phyloP scores from a whole-genome alignment of 2,113 vertebrate species.

The Coreoperca whiteheadi region DNA sequence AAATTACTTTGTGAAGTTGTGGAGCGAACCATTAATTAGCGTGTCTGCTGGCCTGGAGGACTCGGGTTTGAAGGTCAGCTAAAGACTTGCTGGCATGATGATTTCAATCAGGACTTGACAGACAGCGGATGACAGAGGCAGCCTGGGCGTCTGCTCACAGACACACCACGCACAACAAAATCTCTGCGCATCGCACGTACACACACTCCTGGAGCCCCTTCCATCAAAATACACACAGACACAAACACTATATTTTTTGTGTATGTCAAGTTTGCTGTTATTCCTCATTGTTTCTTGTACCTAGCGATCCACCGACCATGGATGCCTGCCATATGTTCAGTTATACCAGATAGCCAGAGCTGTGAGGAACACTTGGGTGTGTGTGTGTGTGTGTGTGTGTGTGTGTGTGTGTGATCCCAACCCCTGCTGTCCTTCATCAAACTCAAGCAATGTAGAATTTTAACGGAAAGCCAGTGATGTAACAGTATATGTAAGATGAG shows the following conservation, averaged over 20 bases:
- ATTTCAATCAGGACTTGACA: constrained; percentile 55
- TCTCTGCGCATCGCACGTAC: not conserved
- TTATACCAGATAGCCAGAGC: not conserved
- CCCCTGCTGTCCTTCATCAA: constrained; percentile 44
- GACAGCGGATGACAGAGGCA: constrained; percentile 56
- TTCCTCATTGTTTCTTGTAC: not conserved
- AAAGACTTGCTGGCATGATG: constrained; percentile 58
- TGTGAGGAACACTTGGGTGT: not conserved
- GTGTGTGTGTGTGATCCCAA: not conserved
- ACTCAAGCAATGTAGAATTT: constrained; percentile 34
- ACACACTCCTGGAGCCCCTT: not conserved
- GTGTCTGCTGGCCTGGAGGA: constrained; percentile 56
- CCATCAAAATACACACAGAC: constrained; percentile 2
- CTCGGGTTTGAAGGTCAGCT: constrained; percentile 71
- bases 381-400: constrained; percentile 2
- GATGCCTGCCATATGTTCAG: not conserved
- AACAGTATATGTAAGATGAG: constrained; percentile 56
- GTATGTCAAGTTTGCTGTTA: constrained; percentile 17
- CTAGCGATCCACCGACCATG: constrained; percentile 6
- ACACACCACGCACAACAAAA: constrained; percentile 15
- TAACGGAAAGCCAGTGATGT: constrained; percentile 57
- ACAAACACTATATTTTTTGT: not conserved
- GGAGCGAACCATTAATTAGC: constrained; percentile 65
- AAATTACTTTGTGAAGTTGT: constrained; percentile 61
- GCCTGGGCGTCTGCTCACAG: constrained; percentile 26